phyloP scores from a whole-genome alignment of 1,140 invertebrate genomes.

The Hylyphantes graminicola region DNA sequence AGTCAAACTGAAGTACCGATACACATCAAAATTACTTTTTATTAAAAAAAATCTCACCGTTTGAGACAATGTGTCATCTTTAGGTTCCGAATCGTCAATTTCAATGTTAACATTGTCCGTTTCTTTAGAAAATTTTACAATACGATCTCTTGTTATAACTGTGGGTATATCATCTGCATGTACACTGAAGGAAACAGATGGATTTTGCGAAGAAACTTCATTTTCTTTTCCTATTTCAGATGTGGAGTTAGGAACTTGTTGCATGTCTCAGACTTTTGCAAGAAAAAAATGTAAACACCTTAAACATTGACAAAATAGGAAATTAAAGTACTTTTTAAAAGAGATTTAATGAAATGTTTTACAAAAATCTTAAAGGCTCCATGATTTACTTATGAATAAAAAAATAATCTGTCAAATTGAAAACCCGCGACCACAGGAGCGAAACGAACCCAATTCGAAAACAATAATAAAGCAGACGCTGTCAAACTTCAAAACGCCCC shows the following conservation, averaged over 20 bases:
- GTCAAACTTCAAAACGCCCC: constrained; percentile 41
- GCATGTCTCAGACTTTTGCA: no score
- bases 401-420: no score
- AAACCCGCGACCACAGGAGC: no score
- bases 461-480: constrained; percentile 36
- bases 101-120: constrained; percentile 37
- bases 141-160: constrained; percentile 10
- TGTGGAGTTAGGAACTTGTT: neutral
- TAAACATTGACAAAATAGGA: neutral
- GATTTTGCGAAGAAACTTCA: neutral
- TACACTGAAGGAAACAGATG: constrained; percentile 2
- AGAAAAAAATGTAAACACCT: neutral
- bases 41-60: neutral
- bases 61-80: constrained; percentile 13
- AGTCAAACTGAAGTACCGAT: no score
- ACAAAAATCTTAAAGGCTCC: neutral
- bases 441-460: neutral
- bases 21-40: no score
- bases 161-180: constrained; percentile 15
- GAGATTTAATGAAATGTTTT: neutral
- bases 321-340: neutral
- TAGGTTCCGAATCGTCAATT: neutral
- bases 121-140: constrained; percentile 47
- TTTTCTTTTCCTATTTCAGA: neutral
- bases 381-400: neutral